Evolutionary conservation across 2,888 invertebrate species (phyloP).

Genomic region (Cryptus armator): DNA sequence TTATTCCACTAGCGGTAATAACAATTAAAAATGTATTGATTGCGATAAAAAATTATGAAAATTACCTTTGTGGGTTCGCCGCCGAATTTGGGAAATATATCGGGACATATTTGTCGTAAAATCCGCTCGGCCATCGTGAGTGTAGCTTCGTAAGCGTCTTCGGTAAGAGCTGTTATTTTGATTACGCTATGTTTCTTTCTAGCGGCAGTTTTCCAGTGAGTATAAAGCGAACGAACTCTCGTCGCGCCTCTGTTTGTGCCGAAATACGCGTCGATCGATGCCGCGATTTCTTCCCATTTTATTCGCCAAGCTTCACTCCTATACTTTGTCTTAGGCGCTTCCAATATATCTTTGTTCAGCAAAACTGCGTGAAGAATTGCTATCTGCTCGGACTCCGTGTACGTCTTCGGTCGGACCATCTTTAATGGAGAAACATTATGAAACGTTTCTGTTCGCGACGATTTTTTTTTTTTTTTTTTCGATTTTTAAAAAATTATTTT

Average conservation of each 20-base stretch:
- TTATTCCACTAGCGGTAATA: too few relatives aligned
- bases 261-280: background rate
- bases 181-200: background rate
- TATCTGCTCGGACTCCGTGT: background rate
- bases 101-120: constrained; percentile 4
- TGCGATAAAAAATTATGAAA: too few relatives aligned
- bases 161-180: background rate
- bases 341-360: background rate
- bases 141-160: background rate
- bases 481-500: too few relatives aligned
- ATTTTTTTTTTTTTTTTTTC: too few relatives aligned
- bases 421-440: background rate
- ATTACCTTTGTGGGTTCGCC: background rate
- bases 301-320: background rate
- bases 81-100: background rate
- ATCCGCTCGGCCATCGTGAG: background rate
- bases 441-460: too few relatives aligned
- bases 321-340: background rate
- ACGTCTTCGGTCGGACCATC: background rate
- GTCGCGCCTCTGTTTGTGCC: background rate
- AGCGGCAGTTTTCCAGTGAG: background rate
- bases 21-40: too few relatives aligned
- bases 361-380: background rate
- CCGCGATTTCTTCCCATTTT: constrained; percentile 3
- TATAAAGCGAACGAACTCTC: background rate